Conservation (phyloP, 2,113 vertebrate species). For the Cisticola juncidis region DNA sequence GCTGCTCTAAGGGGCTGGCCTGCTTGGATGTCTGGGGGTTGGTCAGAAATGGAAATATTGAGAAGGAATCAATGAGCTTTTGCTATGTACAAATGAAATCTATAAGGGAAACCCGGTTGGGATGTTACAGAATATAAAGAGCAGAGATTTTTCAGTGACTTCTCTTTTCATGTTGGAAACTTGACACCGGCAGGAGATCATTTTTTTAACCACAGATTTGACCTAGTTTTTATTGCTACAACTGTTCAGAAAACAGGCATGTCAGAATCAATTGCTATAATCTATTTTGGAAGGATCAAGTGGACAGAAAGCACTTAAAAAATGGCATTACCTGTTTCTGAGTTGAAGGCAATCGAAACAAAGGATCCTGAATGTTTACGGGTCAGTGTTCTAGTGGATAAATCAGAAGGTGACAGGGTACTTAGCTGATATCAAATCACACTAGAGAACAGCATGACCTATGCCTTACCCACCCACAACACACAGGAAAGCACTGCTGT, state of each 20-base stretch:
- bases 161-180: background rate
- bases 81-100: background rate
- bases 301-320: slow-evolving; percentile 43
- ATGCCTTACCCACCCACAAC: background rate
- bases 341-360: slow-evolving; percentile 23
- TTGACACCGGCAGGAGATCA: background rate
- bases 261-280: slow-evolving; percentile 30
- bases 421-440: slow-evolving; percentile 54
- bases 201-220: background rate
- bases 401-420: slow-evolving; percentile 48
- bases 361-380: slow-evolving; percentile 34
- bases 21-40: background rate
- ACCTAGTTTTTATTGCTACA: slow-evolving; percentile 39
- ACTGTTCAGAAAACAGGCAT: background rate
- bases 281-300: slow-evolving; percentile 47
- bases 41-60: background rate
- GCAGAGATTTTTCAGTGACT: background rate
- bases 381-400: background rate
- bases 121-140: background rate
- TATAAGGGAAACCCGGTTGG: background rate
- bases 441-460: slow-evolving; percentile 29
- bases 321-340: slow-evolving; percentile 4
- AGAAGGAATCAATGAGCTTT: background rate
- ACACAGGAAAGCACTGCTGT: background rate
- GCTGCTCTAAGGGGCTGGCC: background rate